A percentile compares a stretch with the other conserved stretches of the same genome.
These are phyloP conservation scores for Leptinotarsa haldemani DNA, from an alignment of 2,888 invertebrate species.

Conservation along the genomic window DNA sequence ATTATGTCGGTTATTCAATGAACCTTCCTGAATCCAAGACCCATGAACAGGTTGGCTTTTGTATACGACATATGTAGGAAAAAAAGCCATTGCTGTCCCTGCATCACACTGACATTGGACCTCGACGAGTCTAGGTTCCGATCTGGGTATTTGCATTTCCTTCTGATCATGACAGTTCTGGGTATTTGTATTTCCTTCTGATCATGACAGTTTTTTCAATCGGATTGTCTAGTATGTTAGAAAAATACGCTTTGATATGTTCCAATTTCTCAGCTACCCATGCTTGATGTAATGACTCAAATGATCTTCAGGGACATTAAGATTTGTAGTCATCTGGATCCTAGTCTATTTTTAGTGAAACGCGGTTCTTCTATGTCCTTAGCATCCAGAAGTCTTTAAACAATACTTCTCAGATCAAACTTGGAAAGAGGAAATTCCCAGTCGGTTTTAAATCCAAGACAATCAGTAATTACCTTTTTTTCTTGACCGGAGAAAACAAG, in stretches of 20 bases:
- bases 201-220: background rate
- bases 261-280: background rate
- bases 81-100: background rate
- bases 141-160: background rate
- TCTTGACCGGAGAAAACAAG: background rate
- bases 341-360: background rate
- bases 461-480: background rate
- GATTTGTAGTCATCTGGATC: background rate
- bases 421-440: conserved; percentile 2
- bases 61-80: background rate
- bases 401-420: background rate
- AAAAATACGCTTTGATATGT: background rate
- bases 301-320: background rate
- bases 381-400: background rate
- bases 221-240: background rate
- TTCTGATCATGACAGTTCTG: background rate
- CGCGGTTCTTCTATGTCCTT: background rate
- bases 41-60: background rate
- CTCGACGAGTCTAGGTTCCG: background rate
- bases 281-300: background rate
- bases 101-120: background rate
- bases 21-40: background rate
- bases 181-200: background rate
- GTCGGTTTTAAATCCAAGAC: background rate
- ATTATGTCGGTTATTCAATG: background rate